A percentile compares a stretch with the other conserved stretches of the same genome.
Conservation (phyloP, 1,140 invertebrate genomes). For the Drosophila grimshawi region DNA sequence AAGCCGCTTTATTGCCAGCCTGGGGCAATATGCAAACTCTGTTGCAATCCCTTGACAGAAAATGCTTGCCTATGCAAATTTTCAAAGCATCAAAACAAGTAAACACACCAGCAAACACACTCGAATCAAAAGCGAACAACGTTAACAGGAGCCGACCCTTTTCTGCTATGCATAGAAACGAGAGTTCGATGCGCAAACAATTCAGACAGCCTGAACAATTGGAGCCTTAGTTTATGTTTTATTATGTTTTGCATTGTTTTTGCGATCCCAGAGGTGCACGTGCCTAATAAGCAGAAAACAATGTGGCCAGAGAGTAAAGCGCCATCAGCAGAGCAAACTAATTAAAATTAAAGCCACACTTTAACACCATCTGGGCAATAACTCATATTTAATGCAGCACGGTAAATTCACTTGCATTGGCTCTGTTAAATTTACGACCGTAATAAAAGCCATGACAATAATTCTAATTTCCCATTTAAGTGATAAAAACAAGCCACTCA, state of each 20-base stretch:
- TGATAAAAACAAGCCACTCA: conserved; percentile 56
- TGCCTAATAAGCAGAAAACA: conserved; percentile 30
- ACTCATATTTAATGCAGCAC: conserved; percentile 68
- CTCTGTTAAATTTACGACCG: conserved; percentile 62
- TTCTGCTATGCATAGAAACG: conserved; percentile 24
- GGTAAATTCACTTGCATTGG: conserved; percentile 62
- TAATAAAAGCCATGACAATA: conserved; percentile 75
- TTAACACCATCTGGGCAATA: conserved; percentile 66
- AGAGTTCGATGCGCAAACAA: conserved; percentile 28
- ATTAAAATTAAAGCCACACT: conserved; percentile 71
- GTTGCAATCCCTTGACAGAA: conserved; percentile 51
- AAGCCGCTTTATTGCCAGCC: conserved; percentile 29
- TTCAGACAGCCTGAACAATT: conserved; percentile 53
- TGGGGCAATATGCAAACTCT: conserved; percentile 65
- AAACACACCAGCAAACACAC: conserved; percentile 28
- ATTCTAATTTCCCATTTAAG: conserved; percentile 68
- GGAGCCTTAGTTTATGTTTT: conserved; percentile 38
- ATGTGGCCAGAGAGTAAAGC: conserved; percentile 12
- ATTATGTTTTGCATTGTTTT: neutral
- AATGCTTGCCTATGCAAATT: conserved; percentile 75
- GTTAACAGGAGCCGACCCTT: neutral
- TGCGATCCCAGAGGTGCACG: conserved; percentile 13
- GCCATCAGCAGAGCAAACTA: conserved; percentile 66
- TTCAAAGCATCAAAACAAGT: conserved; percentile 28
- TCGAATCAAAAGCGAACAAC: conserved; percentile 9